phyloP scores from a whole-genome alignment of 2,888 invertebrate genomes.

The Pachliopta kotzebuea region DNA sequence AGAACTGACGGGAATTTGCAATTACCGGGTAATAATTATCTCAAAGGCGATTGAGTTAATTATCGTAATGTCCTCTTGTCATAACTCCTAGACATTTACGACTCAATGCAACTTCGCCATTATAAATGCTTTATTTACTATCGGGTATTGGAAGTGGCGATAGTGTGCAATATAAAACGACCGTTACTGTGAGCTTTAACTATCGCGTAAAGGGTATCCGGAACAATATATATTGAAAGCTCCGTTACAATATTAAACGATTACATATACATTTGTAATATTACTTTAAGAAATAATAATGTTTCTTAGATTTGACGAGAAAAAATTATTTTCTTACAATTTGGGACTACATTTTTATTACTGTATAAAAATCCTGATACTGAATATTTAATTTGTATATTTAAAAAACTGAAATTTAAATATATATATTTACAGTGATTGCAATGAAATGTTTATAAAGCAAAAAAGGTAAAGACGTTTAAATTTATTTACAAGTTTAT shows the following conservation, averaged over 20 bases:
- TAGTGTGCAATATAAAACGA: conserved; percentile 23
- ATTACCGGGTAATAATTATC: conserved; percentile 20
- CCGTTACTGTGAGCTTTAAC: conserved; percentile 27
- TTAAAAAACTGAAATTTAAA: no score
- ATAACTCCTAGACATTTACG: conserved; percentile 26
- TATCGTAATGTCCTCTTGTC: conserved; percentile 18
- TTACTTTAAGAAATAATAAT: neutral
- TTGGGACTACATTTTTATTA: no score
- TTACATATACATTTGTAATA: no score
- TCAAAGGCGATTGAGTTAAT: conserved; percentile 21
- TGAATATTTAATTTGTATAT: no score
- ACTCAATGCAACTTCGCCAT: conserved; percentile 12
- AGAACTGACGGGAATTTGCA: conserved; percentile 5
- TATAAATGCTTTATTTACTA: conserved; percentile 26
- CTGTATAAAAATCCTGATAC: no score
- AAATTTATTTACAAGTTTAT: no score
- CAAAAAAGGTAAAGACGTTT: no score
- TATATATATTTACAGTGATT: no score
- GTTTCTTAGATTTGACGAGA: neutral
- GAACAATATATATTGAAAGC: neutral
- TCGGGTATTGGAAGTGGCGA: conserved; percentile 18
- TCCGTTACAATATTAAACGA: neutral
- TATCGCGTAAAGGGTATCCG: conserved; percentile 11
- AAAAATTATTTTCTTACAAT: no score
- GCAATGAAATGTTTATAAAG: no score